phyloP scores from a whole-genome alignment of 30 jellyfish, hydroid and myxozoan genomes.

The Catostylus mosaicus region DNA sequence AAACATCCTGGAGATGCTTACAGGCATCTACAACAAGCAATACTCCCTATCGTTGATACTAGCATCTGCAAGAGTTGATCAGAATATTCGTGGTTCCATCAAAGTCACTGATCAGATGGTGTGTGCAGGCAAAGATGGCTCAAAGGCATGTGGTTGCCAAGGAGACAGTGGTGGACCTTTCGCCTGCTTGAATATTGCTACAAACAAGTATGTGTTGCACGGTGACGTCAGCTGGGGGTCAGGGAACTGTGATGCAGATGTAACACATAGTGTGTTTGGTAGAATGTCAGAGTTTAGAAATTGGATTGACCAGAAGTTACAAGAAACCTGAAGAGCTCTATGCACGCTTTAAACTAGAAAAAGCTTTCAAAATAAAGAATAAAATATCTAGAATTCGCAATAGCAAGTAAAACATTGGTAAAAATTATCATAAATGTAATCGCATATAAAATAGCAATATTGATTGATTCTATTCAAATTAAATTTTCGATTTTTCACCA shows the following conservation, averaged over 20 bases:
- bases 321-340: conserved; percentile 23
- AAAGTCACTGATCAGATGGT: conserved; percentile 50
- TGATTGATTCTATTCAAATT: too few relatives aligned
- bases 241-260: conserved; percentile 60
- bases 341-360: too few relatives aligned
- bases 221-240: conserved; percentile 98
- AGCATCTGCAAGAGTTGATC: conserved; percentile 38
- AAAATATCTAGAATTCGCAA: too few relatives aligned
- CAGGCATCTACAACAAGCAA: conserved; percentile 74
- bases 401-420: too few relatives aligned
- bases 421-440: too few relatives aligned
- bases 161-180: conserved; percentile 96
- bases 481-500: too few relatives aligned
- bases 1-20: conserved; percentile 60
- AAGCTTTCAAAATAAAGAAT: too few relatives aligned
- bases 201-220: conserved; percentile 62
- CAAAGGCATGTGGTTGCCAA: conserved; percentile 85
- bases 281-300: conserved; percentile 56
- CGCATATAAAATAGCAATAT: too few relatives aligned
- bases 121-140: conserved; percentile 70
- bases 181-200: conserved; percentile 60
- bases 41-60: conserved; percentile 67
- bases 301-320: conserved; percentile 66
- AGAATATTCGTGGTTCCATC: conserved; percentile 1
- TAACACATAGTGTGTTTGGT: conserved; percentile 84